phyloP scores from a whole-genome alignment of 2,888 invertebrate species.

The Agrotis ipsilon region DNA sequence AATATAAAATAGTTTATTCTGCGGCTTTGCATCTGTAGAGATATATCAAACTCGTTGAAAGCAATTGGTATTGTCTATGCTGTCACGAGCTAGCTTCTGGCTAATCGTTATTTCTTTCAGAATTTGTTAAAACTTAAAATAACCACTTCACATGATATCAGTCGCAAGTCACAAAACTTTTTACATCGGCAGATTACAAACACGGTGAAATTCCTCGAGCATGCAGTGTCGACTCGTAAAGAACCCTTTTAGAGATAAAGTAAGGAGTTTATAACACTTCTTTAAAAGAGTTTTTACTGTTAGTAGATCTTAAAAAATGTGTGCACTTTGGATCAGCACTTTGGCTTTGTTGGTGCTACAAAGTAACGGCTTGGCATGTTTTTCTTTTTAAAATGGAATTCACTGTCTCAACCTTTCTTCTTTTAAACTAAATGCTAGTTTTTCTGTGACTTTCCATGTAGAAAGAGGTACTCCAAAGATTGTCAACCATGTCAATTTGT shows the following conservation, averaged over 20 bases:
- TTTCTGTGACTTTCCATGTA: too few relatives aligned
- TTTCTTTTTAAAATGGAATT: background rate
- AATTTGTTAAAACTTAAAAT: background rate
- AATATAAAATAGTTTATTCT: too few relatives aligned
- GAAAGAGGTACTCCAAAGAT: too few relatives aligned
- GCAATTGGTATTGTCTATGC: too few relatives aligned
- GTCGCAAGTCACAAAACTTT: background rate
- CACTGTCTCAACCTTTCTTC: background rate
- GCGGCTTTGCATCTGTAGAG: too few relatives aligned
- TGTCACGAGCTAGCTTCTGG: too few relatives aligned
- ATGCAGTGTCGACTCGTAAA: slow-evolving; percentile 39
- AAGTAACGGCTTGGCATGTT: background rate
- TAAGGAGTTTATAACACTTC: slow-evolving; percentile 13
- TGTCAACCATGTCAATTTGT: too few relatives aligned
- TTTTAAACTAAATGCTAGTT: too few relatives aligned
- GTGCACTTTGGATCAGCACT: background rate
- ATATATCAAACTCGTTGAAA: too few relatives aligned
- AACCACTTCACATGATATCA: background rate
- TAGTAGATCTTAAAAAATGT: slow-evolving; percentile 13
- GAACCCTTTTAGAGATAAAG: slow-evolving; percentile 39
- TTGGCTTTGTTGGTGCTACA: background rate
- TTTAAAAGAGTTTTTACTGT: slow-evolving; percentile 25
- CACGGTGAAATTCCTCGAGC: slow-evolving; percentile 10
- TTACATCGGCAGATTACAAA: background rate
- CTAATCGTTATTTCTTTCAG: too few relatives aligned